Percentiles rank a stretch among this genome's conserved stretches.
Evolutionary conservation across 2,888 invertebrate genomes (phyloP).

Genomic region (Salpingus planirostris): DNA sequence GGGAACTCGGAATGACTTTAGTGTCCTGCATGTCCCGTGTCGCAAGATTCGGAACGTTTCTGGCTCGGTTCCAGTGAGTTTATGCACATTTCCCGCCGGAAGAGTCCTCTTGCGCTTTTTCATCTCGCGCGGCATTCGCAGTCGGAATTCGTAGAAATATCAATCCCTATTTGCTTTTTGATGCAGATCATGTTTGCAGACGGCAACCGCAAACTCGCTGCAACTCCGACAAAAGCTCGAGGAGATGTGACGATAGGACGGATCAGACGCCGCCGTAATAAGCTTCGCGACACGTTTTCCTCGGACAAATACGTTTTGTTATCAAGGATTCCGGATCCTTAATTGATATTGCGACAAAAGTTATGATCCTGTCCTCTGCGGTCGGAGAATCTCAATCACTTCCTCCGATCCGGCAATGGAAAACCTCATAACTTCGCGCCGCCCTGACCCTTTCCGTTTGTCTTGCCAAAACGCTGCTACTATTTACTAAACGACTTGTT

Average conservation of each 20-base stretch:
- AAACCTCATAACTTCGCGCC: conserved; percentile 9
- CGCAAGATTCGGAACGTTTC: too few relatives aligned
- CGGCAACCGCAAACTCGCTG: conserved; percentile 7
- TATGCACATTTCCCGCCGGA: too few relatives aligned
- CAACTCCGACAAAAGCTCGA: too few relatives aligned
- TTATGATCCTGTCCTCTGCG: conserved; percentile 11
- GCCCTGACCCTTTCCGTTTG: conserved; percentile 5
- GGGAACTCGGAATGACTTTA: too few relatives aligned
- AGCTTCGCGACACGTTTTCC: conserved; percentile 11
- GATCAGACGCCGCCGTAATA: conserved; percentile 12
- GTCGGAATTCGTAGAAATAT: conserved; percentile 2
- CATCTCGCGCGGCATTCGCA: too few relatives aligned
- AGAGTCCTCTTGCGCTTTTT: too few relatives aligned
- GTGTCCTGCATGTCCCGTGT: too few relatives aligned
- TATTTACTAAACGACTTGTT: conserved; percentile 1
- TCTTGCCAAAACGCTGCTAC: conserved; percentile 3
- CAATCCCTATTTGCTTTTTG: conserved; percentile 12
- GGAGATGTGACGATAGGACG: too few relatives aligned
- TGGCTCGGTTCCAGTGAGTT: too few relatives aligned
- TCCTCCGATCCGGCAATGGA: too few relatives aligned
- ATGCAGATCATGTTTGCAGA: conserved; percentile 13
- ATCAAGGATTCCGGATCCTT: conserved; percentile 5
- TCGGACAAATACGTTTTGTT: conserved; percentile 11
- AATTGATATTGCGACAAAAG: conserved; percentile 14
- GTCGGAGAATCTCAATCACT: conserved; percentile 12